These are phyloP conservation scores for Cyphomyrus plagiostoma DNA, from an alignment of 2,113 vertebrate species.

Conservation along the genomic window DNA sequence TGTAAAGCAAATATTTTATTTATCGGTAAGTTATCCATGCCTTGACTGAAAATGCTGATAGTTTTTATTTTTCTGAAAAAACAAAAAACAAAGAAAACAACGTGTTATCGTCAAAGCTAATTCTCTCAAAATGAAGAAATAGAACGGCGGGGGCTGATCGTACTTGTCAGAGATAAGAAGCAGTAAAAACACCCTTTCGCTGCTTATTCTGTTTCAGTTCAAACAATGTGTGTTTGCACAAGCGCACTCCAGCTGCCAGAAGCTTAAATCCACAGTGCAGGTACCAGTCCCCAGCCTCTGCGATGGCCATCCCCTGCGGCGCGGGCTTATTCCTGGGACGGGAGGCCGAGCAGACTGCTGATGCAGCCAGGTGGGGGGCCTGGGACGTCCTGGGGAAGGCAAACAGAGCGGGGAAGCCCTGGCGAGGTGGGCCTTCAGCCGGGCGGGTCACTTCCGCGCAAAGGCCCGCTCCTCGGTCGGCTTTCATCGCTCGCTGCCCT, in stretches of 20 bases:
- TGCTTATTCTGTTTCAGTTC: slow-evolving; percentile 38
- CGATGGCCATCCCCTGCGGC: slow-evolving; percentile 52
- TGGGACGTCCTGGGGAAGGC: slow-evolving; percentile 48
- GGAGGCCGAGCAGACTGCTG: slow-evolving; percentile 45
- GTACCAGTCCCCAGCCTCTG: slow-evolving; percentile 51
- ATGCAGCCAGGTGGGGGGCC: slow-evolving; percentile 50
- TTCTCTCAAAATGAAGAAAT: not conserved
- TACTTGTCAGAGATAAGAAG: not conserved
- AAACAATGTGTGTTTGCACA: slow-evolving; percentile 34
- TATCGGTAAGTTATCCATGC: not conserved
- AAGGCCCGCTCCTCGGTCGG: not conserved
- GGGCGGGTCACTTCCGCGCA: slow-evolving; percentile 36
- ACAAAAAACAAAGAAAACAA: not conserved
- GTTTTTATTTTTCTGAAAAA: not conserved
- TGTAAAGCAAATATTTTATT: not conserved
- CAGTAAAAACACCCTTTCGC: slow-evolving; percentile 26
- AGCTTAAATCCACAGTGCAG: slow-evolving; percentile 39
- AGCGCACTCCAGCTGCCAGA: slow-evolving; percentile 45
- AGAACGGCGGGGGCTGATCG: not conserved
- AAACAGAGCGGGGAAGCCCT: slow-evolving; percentile 41
- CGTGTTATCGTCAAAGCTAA: not conserved
- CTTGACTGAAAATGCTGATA: not conserved
- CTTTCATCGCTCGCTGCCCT: not conserved
- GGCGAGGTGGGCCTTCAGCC: slow-evolving; percentile 22
- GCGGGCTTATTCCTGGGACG: slow-evolving; percentile 54